These are phyloP conservation scores for Matsumyia berberina DNA, from an alignment of 2,888 invertebrate genomes.

Conservation along the genomic window DNA sequence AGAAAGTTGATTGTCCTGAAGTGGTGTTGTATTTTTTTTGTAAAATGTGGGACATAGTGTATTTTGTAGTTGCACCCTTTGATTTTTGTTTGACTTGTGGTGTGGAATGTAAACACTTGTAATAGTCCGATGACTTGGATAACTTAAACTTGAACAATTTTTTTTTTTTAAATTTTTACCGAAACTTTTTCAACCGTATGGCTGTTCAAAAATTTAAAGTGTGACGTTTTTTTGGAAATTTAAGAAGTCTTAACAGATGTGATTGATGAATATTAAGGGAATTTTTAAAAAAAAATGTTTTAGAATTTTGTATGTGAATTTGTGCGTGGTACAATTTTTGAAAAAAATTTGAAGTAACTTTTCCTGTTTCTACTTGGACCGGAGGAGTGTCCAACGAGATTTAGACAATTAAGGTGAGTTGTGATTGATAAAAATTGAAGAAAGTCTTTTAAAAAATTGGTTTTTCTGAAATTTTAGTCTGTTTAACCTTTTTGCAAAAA, in stretches of 20 bases:
- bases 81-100: constrained; percentile 39
- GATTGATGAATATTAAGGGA: neutral
- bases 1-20: constrained; percentile 72
- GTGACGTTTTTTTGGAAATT: constrained; percentile 2
- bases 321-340: neutral
- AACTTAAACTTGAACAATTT: constrained; percentile 51
- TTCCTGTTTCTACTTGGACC: neutral
- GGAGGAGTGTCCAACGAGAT: neutral
- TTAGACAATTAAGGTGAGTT: constrained; percentile 5
- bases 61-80: constrained; percentile 37
- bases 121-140: constrained; percentile 50
- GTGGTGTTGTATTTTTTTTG: constrained; percentile 30
- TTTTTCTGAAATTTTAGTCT: neutral
- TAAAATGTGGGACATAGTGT: constrained; percentile 67
- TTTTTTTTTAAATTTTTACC: constrained; percentile 12
- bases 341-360: neutral
- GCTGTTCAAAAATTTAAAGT: constrained; percentile 33
- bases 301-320: neutral
- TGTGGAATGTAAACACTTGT: constrained; percentile 27
- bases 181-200: constrained; percentile 60
- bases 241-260: constrained; percentile 5
- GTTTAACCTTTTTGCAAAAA: no score
- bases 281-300: neutral
- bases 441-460: neutral
- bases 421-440: neutral